A percentile compares a stretch with the other conserved stretches of the same genome.
phyloP scores from a whole-genome alignment of 2,113 vertebrate genomes.

The Phylloscopus trochiloides region DNA sequence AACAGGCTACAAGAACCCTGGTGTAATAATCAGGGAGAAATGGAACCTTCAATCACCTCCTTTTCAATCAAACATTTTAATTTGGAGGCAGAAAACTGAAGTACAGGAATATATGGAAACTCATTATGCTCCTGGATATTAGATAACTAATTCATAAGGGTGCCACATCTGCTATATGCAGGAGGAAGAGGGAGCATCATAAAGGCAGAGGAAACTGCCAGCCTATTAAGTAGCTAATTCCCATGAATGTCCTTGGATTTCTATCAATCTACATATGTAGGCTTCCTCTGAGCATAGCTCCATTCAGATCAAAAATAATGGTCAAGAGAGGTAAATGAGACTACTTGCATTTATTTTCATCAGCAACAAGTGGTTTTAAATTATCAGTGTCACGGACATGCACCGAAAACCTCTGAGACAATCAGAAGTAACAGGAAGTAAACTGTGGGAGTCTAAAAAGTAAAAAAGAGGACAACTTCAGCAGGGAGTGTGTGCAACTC shows the following conservation, averaged over 20 bases:
- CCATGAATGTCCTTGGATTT: not conserved
- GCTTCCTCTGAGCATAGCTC: not conserved
- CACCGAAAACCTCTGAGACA: slow-evolving; percentile 4
- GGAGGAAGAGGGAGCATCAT: not conserved
- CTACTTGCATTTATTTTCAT: slow-evolving; percentile 28
- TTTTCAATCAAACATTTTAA: slow-evolving; percentile 57
- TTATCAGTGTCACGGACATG: not conserved
- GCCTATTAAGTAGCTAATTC: not conserved
- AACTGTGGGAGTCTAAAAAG: not conserved
- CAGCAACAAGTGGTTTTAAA: slow-evolving; percentile 23
- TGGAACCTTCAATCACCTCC: slow-evolving; percentile 28
- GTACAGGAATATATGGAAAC: not conserved
- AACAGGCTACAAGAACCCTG: not conserved
- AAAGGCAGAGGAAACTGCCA: not conserved
- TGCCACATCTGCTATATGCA: not conserved
- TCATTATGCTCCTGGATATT: not conserved
- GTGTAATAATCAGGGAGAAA: slow-evolving; percentile 32
- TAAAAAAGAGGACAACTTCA: not conserved
- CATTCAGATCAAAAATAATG: not conserved
- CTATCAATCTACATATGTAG: not conserved
- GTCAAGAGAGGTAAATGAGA: not conserved
- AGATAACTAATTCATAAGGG: slow-evolving; percentile 32
- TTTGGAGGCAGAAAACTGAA: slow-evolving; percentile 12
- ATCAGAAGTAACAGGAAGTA: not conserved
- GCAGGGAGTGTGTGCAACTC: not conserved